Percentiles rank a stretch among this genome's conserved stretches.
Conservation (phyloP, 2,888 invertebrate species). For the Apamea monoglypha region DNA sequence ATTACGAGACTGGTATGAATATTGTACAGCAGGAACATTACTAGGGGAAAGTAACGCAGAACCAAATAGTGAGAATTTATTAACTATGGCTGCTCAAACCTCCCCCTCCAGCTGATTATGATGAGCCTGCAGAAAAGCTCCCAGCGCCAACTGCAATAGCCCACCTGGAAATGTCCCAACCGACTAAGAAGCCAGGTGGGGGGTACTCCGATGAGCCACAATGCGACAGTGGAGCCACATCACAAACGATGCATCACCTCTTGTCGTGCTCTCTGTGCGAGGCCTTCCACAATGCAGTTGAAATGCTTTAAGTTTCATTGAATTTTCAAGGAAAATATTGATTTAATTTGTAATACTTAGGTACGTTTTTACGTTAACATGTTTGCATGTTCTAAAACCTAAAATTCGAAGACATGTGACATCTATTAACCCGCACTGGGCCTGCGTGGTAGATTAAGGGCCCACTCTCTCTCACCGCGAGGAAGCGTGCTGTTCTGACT, state of each 20-base stretch:
- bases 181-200: not conserved
- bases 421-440: too few species aligned
- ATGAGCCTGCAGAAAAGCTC: not conserved
- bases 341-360: not conserved
- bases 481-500: too few species aligned
- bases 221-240: not conserved
- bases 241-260: not conserved
- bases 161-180: not conserved
- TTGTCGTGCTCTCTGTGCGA: not conserved
- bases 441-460: too few species aligned
- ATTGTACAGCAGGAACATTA: slow-evolving; percentile 64
- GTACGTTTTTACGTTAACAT: too few species aligned
- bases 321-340: not conserved
- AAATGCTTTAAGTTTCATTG: not conserved
- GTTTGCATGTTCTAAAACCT: too few species aligned
- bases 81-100: not conserved
- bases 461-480: too few species aligned
- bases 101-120: not conserved
- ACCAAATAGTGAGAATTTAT: not conserved
- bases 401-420: too few species aligned
- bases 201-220: not conserved
- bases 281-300: not conserved
- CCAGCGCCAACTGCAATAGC: not conserved
- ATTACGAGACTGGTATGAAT: slow-evolving; percentile 69
- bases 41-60: slow-evolving; percentile 42